phyloP scores from a whole-genome alignment of 64 coral and sea anemone species.

The Montipora efflorescens region DNA sequence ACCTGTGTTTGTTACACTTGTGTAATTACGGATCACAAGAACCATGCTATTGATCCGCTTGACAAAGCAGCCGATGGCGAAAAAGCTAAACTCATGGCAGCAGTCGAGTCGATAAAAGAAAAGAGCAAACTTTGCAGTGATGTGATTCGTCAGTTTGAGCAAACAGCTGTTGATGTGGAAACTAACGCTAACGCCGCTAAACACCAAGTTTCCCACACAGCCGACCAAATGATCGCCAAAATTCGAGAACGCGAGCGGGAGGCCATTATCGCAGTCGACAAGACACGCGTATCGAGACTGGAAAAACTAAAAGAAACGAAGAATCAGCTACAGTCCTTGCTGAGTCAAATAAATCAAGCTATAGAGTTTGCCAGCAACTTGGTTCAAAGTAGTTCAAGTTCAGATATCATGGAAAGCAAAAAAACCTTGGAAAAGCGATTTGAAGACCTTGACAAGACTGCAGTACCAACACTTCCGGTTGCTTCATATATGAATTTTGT shows the following conservation, averaged over 20 bases:
- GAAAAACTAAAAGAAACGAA: neutral
- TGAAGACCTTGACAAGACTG: neutral
- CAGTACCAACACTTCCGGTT: neutral
- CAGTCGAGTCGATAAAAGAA: neutral
- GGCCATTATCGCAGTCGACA: neutral
- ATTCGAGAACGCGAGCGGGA: neutral
- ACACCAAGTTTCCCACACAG: neutral
- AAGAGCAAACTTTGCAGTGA: neutral
- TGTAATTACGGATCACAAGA: neutral
- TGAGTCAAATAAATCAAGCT: neutral
- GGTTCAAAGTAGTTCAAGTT: neutral
- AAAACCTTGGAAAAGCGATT: neutral
- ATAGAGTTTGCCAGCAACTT: neutral
- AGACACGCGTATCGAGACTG: neutral
- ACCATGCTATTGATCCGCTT: neutral
- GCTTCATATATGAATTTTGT: neutral
- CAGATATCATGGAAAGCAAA: neutral
- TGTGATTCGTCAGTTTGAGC: neutral
- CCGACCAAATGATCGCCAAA: neutral
- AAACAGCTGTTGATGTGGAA: constrained; percentile 7
- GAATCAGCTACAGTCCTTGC: neutral
- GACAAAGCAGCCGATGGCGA: constrained; percentile 2
- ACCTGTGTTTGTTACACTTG: constrained; percentile 11
- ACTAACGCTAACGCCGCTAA: neutral
- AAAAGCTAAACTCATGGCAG: neutral